Evolutionary conservation across 1,140 invertebrate species (phyloP), one percentile per base, ranked within the genome.

Genomic region (Drosophila rufa): DNA sequence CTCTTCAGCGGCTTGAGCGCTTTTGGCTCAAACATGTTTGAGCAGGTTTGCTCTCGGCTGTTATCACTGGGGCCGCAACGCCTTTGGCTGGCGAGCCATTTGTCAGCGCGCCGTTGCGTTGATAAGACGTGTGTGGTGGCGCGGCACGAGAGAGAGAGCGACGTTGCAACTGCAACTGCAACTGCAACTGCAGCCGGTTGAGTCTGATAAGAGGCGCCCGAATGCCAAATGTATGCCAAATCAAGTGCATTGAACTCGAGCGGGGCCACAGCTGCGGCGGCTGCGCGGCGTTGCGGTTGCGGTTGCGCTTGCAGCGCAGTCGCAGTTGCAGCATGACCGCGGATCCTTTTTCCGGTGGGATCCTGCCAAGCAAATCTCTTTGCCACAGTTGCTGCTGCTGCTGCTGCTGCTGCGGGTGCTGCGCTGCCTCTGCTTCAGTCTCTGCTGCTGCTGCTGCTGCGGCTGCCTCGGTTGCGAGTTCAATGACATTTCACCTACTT

Each of bases 401-500:
- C 48, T n/a, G 58, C 19, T 33, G 61, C 8, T 30, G 27, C 70
- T 48, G 66, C 27, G 40, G 47, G 46, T 55, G 55, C 17, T 42
- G 46, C 19, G 45, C 25, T 48, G 42, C 27, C 33, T 0, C 42
- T 66, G 40, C 36, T 48, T 27, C 6, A 27, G 27, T 27, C 27
- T 7, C 27, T 27, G 46, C 19, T 36, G 19, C 11, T n/a, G 58
- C 19, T 33, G 61, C 8, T 30, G 27, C 70, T 48, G 66, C 27
- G 40, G 47, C 48, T 55, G 55, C 17, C 19, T 27, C 45, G 57
- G 83, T 79, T 75, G 85, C 82, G 86, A 90, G 86, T 91, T 91
- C 86, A 91, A 85, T 80, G 86, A 91, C 86, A 82, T 76, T 90
- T 91, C 86, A 90, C 86, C 86, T 90, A 91, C 85, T 91, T 91